A percentile compares a stretch with the other conserved stretches of the same genome.
phyloP scores from a whole-genome alignment of 2,113 vertebrate genomes.

The Equus quagga region DNA sequence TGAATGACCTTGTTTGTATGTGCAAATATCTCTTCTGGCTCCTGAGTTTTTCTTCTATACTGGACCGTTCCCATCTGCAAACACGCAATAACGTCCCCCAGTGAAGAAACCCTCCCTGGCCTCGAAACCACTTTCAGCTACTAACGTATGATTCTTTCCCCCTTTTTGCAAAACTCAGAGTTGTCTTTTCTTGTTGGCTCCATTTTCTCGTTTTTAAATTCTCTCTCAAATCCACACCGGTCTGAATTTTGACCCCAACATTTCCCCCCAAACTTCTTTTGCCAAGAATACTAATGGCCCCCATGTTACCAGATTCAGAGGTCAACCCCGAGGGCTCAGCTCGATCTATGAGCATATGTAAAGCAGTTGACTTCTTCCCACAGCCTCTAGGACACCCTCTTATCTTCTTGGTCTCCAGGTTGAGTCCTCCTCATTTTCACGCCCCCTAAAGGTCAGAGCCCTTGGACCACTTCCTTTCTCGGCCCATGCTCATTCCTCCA shows the following conservation, averaged over 20 bases:
- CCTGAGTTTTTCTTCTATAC: background rate
- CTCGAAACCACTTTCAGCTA: background rate
- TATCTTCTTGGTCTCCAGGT: background rate
- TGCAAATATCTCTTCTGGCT: background rate
- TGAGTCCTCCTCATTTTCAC: background rate
- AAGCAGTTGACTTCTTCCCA: background rate
- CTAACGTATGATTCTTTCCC: fast-evolving
- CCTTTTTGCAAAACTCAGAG: too few relatives aligned
- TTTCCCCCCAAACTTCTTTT: background rate
- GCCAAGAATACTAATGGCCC: background rate
- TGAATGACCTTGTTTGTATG: background rate
- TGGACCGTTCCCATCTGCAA: background rate
- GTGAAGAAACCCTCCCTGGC: background rate
- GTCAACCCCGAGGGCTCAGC: background rate
- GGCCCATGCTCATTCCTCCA: fast-evolving
- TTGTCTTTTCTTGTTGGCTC: background rate
- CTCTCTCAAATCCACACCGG: background rate
- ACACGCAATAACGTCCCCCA: background rate
- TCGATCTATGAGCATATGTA: fast-evolving
- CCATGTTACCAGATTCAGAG: background rate
- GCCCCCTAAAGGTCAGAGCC: fast-evolving
- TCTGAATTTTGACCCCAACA: background rate
- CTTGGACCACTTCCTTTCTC: background rate
- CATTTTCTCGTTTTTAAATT: background rate
- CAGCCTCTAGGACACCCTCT: background rate